Conservation (phyloP, 2,113 vertebrate species). For the Litocranius walleri region DNA sequence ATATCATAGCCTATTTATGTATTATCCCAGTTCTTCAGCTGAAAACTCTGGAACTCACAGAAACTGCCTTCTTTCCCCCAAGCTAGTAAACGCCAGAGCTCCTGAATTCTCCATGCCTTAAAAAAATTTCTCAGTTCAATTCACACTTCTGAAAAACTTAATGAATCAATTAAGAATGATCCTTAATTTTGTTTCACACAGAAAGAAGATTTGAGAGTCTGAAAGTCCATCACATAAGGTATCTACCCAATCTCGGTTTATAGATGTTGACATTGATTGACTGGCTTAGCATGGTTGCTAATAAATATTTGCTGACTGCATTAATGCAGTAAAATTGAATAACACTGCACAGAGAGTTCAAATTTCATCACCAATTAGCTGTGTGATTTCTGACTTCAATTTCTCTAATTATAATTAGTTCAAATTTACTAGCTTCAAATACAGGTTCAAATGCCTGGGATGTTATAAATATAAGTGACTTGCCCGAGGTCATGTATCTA, state of each 20-base stretch:
- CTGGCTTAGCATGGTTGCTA: not conserved
- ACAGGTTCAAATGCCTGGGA: not conserved
- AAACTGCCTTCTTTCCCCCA: not conserved
- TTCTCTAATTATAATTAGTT: constrained; percentile 40
- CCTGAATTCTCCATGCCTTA: not conserved
- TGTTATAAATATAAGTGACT: not conserved
- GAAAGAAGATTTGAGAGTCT: not conserved
- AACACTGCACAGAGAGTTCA: not conserved
- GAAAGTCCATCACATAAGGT: not conserved
- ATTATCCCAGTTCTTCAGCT: not conserved
- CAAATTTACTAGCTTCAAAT: constrained; percentile 20
- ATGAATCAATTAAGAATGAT: not conserved
- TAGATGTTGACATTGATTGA: constrained; percentile 43
- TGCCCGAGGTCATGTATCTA: not conserved
- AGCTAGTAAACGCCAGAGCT: not conserved
- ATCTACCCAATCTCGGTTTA: not conserved
- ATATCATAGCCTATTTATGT: fast-evolving
- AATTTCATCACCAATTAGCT: constrained; percentile 44
- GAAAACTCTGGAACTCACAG: not conserved
- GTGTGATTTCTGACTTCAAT: constrained; percentile 44
- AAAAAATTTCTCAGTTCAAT: not conserved
- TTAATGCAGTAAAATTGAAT: not conserved
- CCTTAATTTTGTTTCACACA: not conserved
- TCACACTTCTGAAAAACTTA: not conserved
- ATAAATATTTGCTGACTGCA: constrained; percentile 31